Base-by-base conservation (phyloP, 1,140 invertebrate species). In the Drosophila kohkoa region DNA sequence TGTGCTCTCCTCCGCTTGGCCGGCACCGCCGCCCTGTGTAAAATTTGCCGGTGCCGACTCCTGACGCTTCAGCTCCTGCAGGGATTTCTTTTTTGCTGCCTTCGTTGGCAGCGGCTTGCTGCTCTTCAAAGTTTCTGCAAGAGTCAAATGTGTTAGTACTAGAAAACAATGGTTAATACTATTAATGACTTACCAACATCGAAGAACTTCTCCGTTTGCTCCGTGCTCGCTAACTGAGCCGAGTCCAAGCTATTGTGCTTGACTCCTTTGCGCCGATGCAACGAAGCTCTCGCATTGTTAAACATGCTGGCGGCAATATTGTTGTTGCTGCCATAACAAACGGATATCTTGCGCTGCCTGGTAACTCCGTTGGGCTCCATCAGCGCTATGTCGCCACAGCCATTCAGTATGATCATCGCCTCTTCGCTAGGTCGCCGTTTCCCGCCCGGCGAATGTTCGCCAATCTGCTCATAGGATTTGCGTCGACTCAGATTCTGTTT, bases 401-500 rank as follows among this genome's bases (percentile, higher is more conserved):
- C 79, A 48, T 91, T 91, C 0, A 91, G 57, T 66, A 96, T 96
- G 30, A 94, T 94, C 74, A 96, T 94, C 0, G 96, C 96, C 77
- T 97, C 96, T 83, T 97, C 96, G 81, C 96, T 97, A 0, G 96
- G 96, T 55, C 96, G 91, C 25, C 96, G 93, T 57, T 95, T 94
- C 77, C 95, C 95, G 5, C 58, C 73, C n/a, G 76, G 25, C 89
- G 72, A 92, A 89, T 76, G 94, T 13, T 92, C 93, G 5, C 94
- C 94, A 59, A 94, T 94, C 77, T 93, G 93, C 77, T 95, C 95
- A 11, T 94, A 93, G n/a, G 94, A 95, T 81, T 94, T 94, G 16
- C 94, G 93, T 69, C 94, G 93, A 75, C 94, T 77, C 1, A 91
- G 64, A 11, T 82, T 77, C 6, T 76, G 75, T 28, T 72, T 79